Evolutionary conservation across 2,888 invertebrate genomes (phyloP).

Genomic region (Melieria omissa): DNA sequence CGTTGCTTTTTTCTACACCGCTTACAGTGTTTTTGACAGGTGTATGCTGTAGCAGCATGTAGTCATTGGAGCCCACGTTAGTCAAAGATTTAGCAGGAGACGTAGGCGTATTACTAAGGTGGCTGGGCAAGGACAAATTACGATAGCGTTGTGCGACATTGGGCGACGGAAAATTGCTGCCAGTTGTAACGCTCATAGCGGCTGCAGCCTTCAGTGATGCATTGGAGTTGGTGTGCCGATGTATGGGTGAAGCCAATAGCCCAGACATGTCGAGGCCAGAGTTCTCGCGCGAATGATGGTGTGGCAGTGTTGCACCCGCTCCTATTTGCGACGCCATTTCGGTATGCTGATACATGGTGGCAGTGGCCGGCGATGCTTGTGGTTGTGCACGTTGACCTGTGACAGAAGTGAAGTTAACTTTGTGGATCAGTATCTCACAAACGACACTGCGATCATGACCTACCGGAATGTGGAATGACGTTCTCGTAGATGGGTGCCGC

Average conservation of each 20-base stretch:
- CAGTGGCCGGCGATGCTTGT: conserved; percentile 65
- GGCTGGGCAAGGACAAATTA: conserved; percentile 64
- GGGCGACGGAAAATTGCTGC: conserved; percentile 31
- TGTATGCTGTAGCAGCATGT: conserved; percentile 58
- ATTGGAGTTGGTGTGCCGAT: conserved; percentile 62
- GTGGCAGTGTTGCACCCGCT: conserved; percentile 22
- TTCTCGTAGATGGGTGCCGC: conserved; percentile 74
- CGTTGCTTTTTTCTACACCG: background rate
- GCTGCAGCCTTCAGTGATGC: conserved; percentile 49
- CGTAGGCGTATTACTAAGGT: conserved; percentile 51
- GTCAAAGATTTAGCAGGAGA: conserved; percentile 47
- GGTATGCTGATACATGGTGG: conserved; percentile 63
- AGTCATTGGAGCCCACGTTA: conserved; percentile 42
- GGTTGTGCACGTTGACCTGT: conserved; percentile 67
- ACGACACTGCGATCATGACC: background rate
- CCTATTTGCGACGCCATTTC: conserved; percentile 50
- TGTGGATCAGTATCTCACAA: background rate
- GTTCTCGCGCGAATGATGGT: conserved; percentile 43
- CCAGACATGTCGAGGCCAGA: conserved; percentile 51
- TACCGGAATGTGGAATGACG: conserved; percentile 70
- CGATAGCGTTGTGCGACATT: conserved; percentile 62
- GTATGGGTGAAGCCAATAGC: conserved; percentile 58
- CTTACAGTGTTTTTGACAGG: conserved; percentile 53
- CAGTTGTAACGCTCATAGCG: conserved; percentile 18
- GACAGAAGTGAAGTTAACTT: background rate